A percentile compares a stretch with the other conserved stretches of the same genome.
These are phyloP conservation scores for Dasypus novemcinctus DNA, from an alignment of 2,113 vertebrate genomes.

Conservation along the genomic window DNA sequence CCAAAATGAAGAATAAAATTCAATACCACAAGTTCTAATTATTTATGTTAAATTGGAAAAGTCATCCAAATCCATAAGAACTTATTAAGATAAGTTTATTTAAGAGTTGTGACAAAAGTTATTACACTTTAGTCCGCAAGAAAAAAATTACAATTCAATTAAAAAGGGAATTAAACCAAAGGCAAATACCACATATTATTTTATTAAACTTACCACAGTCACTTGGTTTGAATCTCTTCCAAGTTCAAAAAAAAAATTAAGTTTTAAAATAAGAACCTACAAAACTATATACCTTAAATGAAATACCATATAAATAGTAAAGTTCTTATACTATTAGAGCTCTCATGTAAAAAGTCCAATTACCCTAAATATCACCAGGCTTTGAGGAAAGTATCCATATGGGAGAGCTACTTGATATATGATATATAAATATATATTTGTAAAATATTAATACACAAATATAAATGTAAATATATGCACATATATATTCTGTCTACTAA, in stretches of 20 bases:
- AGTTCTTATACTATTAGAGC: not conserved
- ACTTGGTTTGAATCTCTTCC: not conserved
- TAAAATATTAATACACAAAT: not conserved
- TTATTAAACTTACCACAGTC: not conserved
- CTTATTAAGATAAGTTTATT: not conserved
- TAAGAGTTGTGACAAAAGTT: not conserved
- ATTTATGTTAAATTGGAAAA: slow-evolving; percentile 29
- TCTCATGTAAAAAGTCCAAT: not conserved
- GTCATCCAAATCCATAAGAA: not conserved
- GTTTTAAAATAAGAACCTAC: slow-evolving; percentile 38
- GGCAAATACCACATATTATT: not conserved
- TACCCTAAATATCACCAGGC: not conserved
- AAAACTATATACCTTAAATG: slow-evolving; percentile 2
- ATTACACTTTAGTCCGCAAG: not conserved
- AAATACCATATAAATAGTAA: slow-evolving; percentile 21
- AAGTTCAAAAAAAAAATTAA: not conserved
- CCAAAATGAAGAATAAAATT: not conserved
- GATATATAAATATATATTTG: no score
- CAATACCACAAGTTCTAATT: not conserved
- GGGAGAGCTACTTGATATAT: not conserved
- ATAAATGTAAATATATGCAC: not conserved
- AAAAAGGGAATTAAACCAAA: slow-evolving; percentile 49
- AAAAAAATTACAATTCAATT: slow-evolving; percentile 15
- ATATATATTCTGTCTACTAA: not conserved
- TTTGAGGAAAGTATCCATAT: not conserved